These are phyloP conservation scores for Melinaea marsaeus DNA, from an alignment of 2,888 invertebrate genomes.

Conservation along the genomic window DNA sequence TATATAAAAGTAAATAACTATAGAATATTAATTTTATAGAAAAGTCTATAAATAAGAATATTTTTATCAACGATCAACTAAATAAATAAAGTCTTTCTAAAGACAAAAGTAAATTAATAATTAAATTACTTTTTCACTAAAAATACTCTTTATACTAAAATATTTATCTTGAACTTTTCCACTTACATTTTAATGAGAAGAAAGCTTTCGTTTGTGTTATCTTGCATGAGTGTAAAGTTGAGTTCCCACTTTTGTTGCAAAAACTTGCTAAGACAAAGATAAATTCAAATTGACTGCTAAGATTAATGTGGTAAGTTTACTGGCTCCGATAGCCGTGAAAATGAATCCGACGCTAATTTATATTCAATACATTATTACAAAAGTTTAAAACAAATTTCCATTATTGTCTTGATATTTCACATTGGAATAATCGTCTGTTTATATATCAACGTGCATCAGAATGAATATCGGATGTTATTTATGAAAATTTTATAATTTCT, in stretches of 20 bases:
- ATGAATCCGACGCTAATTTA: neutral
- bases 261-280: constrained; percentile 8
- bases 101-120: no score
- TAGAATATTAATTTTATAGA: no score
- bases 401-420: no score
- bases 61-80: no score
- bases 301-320: constrained; percentile 8
- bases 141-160: neutral
- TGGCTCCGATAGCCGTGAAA: constrained; percentile 4
- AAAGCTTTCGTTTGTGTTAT: constrained; percentile 5
- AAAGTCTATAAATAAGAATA: no score
- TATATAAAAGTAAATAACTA: no score
- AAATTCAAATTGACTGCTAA: constrained; percentile 5
- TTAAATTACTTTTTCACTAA: neutral
- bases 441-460: no score
- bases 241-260: constrained; percentile 1
- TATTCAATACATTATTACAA: constrained; percentile 6
- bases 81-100: no score
- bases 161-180: neutral
- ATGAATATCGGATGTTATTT: no score
- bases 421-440: no score
- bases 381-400: neutral
- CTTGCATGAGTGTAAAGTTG: constrained; percentile 7
- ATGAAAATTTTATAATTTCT: no score
- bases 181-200: neutral